A percentile compares a stretch with the other conserved stretches of the same genome.
These are phyloP conservation scores for Synanthedon andrenaeformis DNA, from an alignment of 2,888 invertebrate genomes.

Conservation along the genomic window DNA sequence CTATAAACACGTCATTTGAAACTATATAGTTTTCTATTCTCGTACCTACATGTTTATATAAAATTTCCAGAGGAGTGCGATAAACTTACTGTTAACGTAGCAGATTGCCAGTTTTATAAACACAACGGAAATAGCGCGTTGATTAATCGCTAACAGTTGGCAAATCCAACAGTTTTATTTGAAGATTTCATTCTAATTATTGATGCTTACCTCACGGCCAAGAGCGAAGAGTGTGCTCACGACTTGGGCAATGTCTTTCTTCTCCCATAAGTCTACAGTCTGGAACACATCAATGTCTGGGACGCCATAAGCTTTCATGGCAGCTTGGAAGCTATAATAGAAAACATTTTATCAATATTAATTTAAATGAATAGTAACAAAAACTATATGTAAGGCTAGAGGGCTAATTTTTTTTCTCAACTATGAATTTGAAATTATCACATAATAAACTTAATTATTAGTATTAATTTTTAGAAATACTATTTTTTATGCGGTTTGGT, in stretches of 20 bases:
- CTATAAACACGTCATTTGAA: slow-evolving; percentile 39
- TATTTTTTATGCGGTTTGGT: too few species aligned
- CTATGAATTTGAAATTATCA: too few species aligned
- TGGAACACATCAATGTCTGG: slow-evolving; percentile 94
- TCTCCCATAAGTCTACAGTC: slow-evolving; percentile 96
- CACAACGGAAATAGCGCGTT: neutral
- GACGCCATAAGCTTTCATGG: slow-evolving; percentile 89
- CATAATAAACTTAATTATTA: too few species aligned
- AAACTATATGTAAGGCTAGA: too few species aligned
- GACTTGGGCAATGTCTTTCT: slow-evolving; percentile 89
- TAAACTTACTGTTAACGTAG: slow-evolving; percentile 7
- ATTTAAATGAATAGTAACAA: neutral
- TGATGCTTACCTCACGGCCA: slow-evolving; percentile 79
- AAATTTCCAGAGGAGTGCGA: neutral
- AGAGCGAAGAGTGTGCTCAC: slow-evolving; percentile 87
- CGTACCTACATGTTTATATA: slow-evolving; percentile 12
- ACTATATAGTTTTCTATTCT: slow-evolving; percentile 19
- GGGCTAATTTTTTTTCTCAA: too few species aligned
- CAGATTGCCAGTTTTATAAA: neutral
- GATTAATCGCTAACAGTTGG: too few species aligned
- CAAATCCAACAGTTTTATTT: too few species aligned
- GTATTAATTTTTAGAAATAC: too few species aligned
- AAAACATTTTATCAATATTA: neutral
- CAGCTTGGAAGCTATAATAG: slow-evolving; percentile 79
- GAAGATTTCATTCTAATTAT: too few species aligned